Percentiles rank a stretch among this genome's conserved stretches.
Conservation (phyloP, 2,113 vertebrate species). For the Pelecanus crispus region DNA sequence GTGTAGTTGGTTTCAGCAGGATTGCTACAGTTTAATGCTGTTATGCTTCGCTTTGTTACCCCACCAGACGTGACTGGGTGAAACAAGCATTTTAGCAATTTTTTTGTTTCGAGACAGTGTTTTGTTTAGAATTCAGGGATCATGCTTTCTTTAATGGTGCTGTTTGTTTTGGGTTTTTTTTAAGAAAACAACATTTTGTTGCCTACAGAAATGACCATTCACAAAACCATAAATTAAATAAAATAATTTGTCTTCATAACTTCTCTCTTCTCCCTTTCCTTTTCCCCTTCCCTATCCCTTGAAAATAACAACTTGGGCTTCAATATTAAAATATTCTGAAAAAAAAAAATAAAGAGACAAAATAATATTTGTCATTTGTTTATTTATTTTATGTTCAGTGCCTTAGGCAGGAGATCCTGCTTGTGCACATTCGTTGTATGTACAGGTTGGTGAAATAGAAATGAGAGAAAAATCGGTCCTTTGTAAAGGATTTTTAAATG, state of each 20-base stretch:
- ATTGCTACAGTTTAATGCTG: constrained; percentile 65
- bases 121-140: constrained; percentile 87
- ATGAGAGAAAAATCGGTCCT: not conserved
- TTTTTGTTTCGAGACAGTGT: constrained; percentile 70
- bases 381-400: constrained; percentile 58
- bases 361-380: constrained; percentile 59
- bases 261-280: constrained; percentile 68
- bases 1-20: constrained; percentile 63
- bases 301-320: constrained; percentile 72
- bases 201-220: constrained; percentile 75
- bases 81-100: constrained; percentile 64
- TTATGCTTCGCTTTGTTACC: constrained; percentile 73
- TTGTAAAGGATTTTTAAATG: not conserved
- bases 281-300: constrained; percentile 43
- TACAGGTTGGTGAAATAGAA: not conserved
- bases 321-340: constrained; percentile 76
- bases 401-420: constrained; percentile 1
- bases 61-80: constrained; percentile 67
- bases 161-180: constrained; percentile 70
- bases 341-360: constrained; percentile 76
- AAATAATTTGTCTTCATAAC: constrained; percentile 69
- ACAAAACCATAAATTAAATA: constrained; percentile 74
- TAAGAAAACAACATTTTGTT: constrained; percentile 70
- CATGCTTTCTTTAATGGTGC: constrained; percentile 85
- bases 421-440: not conserved